A percentile compares a stretch with the other conserved stretches of the same genome.
These are phyloP conservation scores for Saccostrea glomerata DNA, from an alignment of 1,140 invertebrate species.

Conservation along the genomic window DNA sequence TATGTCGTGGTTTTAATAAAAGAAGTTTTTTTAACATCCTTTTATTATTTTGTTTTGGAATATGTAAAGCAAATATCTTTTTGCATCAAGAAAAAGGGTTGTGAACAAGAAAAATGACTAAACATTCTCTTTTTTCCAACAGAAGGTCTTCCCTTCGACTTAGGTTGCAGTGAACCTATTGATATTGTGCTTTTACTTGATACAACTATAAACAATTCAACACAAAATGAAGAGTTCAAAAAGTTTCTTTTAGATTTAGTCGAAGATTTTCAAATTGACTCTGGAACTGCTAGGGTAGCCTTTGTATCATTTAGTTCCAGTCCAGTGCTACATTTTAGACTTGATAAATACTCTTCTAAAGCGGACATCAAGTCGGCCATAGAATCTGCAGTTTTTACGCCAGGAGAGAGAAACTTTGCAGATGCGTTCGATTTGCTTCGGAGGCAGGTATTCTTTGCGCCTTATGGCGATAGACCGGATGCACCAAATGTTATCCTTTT, in stretches of 20 bases:
- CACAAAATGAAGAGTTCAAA: constrained; percentile 37
- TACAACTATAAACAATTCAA: constrained; percentile 50
- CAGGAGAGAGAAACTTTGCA: constrained; percentile 52
- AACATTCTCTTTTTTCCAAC: background rate
- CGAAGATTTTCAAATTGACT: constrained; percentile 49
- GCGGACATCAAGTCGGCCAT: constrained; percentile 40
- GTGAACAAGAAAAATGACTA: background rate
- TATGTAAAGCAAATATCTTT: no score
- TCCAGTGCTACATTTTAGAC: constrained; percentile 43
- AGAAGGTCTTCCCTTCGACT: constrained; percentile 8
- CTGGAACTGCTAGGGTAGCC: constrained; percentile 48
- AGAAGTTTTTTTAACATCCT: no score
- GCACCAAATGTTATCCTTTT: constrained; percentile 56
- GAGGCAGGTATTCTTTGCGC: constrained; percentile 48
- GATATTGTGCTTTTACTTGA: constrained; percentile 61
- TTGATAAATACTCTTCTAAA: constrained; percentile 37
- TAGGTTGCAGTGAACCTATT: constrained; percentile 56
- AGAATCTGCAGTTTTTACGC: constrained; percentile 28
- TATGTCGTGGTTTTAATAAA: no score
- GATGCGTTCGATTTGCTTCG: constrained; percentile 49
- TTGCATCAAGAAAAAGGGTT: no score
- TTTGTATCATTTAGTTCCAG: constrained; percentile 52
- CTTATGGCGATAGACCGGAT: constrained; percentile 56
- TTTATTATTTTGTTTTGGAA: no score
- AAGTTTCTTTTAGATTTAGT: constrained; percentile 48